These are phyloP conservation scores for Phoxinus dragarum DNA, from an alignment of 2,797 vertebrate genomes.

Conservation along the genomic window DNA sequence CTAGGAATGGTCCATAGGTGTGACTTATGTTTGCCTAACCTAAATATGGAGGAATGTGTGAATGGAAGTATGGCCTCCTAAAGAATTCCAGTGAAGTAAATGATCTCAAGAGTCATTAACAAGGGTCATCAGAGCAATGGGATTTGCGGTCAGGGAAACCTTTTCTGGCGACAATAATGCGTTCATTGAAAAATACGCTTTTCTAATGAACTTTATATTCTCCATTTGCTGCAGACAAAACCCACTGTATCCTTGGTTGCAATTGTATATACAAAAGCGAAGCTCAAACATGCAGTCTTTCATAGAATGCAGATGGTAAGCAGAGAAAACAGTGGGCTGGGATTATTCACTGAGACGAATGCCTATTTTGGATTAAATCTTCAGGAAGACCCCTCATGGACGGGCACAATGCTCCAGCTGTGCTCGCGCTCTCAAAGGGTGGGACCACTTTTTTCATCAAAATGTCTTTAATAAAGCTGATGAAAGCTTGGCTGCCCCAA, in stretches of 20 bases:
- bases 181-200: conserved; percentile 17
- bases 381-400: conserved; percentile 62
- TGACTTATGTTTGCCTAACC: conserved; percentile 30
- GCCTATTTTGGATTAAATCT: conserved; percentile 55
- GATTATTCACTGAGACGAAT: conserved; percentile 50
- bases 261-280: conserved; percentile 37
- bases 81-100: conserved; percentile 32
- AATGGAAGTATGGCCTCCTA: not conserved
- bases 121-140: not conserved
- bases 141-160: not conserved
- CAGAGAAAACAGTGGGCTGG: conserved; percentile 40
- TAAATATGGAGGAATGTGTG: conserved; percentile 40
- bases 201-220: conserved; percentile 14
- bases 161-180: not conserved
- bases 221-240: conserved; percentile 38
- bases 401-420: conserved; percentile 61
- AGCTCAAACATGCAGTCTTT: conserved; percentile 47
- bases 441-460: conserved; percentile 52
- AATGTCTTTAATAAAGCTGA: conserved; percentile 56
- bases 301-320: conserved; percentile 48
- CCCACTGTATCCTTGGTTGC: conserved; percentile 20
- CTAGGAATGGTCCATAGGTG: not conserved
- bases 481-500: conserved; percentile 53
- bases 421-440: conserved; percentile 46
- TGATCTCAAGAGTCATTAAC: conserved; percentile 22